Conservation (phyloP, 2,888 invertebrate species). For the Tenodera sinensis region DNA sequence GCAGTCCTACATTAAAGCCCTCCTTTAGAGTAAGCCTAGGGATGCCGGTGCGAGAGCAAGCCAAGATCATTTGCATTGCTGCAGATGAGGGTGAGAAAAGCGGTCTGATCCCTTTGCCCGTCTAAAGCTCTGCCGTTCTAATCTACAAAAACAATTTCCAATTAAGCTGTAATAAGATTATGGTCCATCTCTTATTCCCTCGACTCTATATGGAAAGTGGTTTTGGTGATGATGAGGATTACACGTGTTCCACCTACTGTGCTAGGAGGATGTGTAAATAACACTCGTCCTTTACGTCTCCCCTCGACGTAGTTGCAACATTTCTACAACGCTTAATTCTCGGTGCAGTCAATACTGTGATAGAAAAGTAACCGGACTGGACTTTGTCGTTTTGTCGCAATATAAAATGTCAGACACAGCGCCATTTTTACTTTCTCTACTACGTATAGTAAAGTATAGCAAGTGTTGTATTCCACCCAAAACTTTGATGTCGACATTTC, state of each 20-base stretch:
- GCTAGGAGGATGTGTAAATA: neutral
- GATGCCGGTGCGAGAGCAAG: neutral
- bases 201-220: neutral
- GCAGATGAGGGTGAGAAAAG: neutral
- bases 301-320: too few species aligned
- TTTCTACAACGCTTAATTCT: too few species aligned
- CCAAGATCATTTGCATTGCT: neutral
- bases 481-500: too few species aligned
- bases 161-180: neutral
- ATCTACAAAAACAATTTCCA: neutral
- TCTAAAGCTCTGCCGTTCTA: neutral
- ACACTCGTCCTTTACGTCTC: neutral
- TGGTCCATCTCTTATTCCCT: neutral
- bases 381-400: too few species aligned
- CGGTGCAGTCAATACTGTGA: neutral
- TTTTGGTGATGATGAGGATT: neutral
- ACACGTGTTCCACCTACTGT: neutral
- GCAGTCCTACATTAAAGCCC: neutral
- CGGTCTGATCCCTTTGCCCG: neutral
- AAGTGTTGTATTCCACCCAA: too few species aligned
- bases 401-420: too few species aligned
- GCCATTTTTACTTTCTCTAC: too few species aligned
- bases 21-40: neutral
- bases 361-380: too few species aligned
- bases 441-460: too few species aligned